These are phyloP conservation scores for Corapipo altera DNA, from an alignment of 2,113 vertebrate species.

Conservation along the genomic window DNA sequence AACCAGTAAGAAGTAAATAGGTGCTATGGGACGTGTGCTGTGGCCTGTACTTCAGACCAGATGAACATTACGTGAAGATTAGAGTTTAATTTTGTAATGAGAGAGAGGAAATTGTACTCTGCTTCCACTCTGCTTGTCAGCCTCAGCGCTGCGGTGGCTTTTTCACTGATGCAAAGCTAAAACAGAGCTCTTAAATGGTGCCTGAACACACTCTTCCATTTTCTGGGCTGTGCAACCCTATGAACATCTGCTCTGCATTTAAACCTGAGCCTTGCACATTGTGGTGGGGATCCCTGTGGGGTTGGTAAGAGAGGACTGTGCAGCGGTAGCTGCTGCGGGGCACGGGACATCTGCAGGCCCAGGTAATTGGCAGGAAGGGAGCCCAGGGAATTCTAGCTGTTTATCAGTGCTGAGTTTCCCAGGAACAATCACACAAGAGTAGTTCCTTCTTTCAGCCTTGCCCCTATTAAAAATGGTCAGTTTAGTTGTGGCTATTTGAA, in stretches of 20 bases:
- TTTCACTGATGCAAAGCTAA: neutral
- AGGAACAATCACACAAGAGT: neutral
- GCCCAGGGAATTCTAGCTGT: neutral
- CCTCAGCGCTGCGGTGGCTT: neutral
- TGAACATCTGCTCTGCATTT: neutral
- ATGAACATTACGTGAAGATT: neutral
- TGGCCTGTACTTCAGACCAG: neutral
- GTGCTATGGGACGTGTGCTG: neutral
- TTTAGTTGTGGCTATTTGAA: neutral
- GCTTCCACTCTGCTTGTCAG: neutral
- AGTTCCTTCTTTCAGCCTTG: neutral
- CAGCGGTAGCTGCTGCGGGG: neutral
- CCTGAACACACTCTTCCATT: neutral
- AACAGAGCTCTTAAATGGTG: neutral
- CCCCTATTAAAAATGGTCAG: neutral
- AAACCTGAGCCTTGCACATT: fast-evolving
- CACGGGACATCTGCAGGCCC: neutral
- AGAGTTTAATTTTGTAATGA: neutral
- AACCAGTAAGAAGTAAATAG: neutral
- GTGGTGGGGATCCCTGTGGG: fast-evolving
- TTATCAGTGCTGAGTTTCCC: neutral
- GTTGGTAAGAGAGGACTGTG: neutral
- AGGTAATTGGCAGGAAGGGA: fast-evolving
- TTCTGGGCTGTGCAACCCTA: neutral
- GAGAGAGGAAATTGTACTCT: neutral